Base-by-base conservation (phyloP, 2,888 invertebrate genomes). In the Andrena minutula region DNA sequence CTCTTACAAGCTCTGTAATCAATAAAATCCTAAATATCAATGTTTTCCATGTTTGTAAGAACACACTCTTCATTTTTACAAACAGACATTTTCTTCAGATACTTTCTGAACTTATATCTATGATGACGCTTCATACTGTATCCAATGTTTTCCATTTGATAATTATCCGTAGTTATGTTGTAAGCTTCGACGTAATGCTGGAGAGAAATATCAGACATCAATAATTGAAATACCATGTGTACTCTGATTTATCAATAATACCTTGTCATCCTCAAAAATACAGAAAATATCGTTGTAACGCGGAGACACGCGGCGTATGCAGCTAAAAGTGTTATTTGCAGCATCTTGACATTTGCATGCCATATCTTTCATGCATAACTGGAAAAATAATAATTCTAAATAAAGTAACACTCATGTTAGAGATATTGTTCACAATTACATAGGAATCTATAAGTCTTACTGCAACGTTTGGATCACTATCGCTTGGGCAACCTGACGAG, bases 321-420 rank as follows among this genome's bases (percentile, higher is more conserved):
- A 98, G 0, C 95, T 94, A 90, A 96, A 98, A 0, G 98, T 98
- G 92, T 98, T 98, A 93, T 98, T 98, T 88, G 94, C 95, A 0
- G 96, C 94, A 93, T 98, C 98, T 92, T 98, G 97, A 91, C 98
- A 98, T 89, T 98, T 98, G 93, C 98, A 98, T 63, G 95, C 96
- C 83, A 95, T 95, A 10, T 95, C 95, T 3, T 94, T 93, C 28
- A 94, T 94, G 89, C 98, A 98, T 91, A 96, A 94, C 95, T 97
- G 92, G 12, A 95, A 94, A 86, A 74, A 68, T 76, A 20, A 35
- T 12, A 32, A 49, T 70, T 71, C 74, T 51, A 51, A 35, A 10
- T 64, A 28, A 30, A 47, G 23, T 7, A 6, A 32, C 23, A 28
- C 51, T 35, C 74, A 30, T 66, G 10, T 53, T 26, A 66, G 28